phyloP scores from a whole-genome alignment of 2,113 vertebrate species.

The Boleophthalmus pectinirostris region DNA sequence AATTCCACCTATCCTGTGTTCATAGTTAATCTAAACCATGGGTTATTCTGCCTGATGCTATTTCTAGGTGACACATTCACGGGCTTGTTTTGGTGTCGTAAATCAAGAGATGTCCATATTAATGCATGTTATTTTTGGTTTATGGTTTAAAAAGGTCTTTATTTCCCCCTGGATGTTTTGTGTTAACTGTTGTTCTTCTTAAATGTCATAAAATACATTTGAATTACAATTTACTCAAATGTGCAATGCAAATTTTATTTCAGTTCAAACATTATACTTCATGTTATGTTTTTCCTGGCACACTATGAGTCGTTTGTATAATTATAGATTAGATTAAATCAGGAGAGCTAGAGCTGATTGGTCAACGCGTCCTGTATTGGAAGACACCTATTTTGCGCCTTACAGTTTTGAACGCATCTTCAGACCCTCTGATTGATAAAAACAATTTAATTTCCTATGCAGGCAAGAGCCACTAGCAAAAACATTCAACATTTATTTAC shows the following conservation, averaged over 20 bases:
- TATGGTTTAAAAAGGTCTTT: background rate
- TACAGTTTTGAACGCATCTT: background rate
- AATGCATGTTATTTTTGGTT: constrained; percentile 6
- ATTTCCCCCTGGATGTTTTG: constrained; percentile 9
- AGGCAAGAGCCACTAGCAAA: background rate
- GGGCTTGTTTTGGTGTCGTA: background rate
- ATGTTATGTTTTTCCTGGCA: background rate
- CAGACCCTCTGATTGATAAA: background rate
- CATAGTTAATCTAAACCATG: constrained; percentile 1
- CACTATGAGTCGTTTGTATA: too few species aligned
- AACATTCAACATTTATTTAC: background rate
- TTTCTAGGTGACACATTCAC: constrained; percentile 6
- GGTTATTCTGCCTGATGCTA: constrained; percentile 9
- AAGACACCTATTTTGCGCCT: too few species aligned
- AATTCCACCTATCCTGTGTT: constrained; percentile 27
- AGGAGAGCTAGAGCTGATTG: too few species aligned
- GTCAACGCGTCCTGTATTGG: too few species aligned
- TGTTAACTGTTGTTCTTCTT: constrained; percentile 17
- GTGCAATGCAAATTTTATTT: background rate
- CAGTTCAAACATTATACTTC: background rate
- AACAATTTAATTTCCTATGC: background rate
- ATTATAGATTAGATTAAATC: too few species aligned
- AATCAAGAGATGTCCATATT: constrained; percentile 12
- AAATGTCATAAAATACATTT: constrained; percentile 20
- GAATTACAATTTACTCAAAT: background rate